phyloP scores from a whole-genome alignment of 2,113 vertebrate species.

The Phoxinus phoxinus region DNA sequence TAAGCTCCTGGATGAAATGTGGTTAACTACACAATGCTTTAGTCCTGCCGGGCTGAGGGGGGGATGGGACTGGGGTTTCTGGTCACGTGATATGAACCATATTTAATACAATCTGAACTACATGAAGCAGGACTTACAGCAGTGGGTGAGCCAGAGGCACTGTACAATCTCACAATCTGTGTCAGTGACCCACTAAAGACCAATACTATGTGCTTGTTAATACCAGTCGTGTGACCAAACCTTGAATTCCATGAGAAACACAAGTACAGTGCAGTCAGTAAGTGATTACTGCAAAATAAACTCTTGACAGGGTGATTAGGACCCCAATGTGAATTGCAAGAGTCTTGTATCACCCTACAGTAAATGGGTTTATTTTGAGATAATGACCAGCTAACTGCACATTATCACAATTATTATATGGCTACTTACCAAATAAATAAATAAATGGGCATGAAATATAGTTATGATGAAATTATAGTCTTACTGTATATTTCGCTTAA shows the following conservation, averaged over 20 bases:
- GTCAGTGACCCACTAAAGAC: conserved; percentile 31
- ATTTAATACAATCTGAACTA: conserved; percentile 26
- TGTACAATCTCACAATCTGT: conserved; percentile 7
- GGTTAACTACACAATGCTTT: conserved; percentile 35
- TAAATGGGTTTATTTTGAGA: conserved; percentile 19
- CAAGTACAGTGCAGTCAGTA: not conserved
- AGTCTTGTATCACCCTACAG: not conserved
- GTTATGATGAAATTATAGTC: not conserved
- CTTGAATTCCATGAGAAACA: not conserved
- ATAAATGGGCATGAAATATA: not conserved
- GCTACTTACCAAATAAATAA: not conserved
- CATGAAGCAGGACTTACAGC: not conserved
- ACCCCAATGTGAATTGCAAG: not conserved
- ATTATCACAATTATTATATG: not conserved
- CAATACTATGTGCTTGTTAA: conserved; percentile 4
- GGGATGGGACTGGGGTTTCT: not conserved
- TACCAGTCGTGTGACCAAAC: not conserved
- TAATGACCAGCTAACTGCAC: not conserved
- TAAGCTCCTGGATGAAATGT: conserved; percentile 21
- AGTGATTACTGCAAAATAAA: not conserved
- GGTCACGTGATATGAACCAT: conserved; percentile 22
- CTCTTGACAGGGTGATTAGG: not conserved
- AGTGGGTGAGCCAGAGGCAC: not conserved
- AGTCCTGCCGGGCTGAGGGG: not conserved
- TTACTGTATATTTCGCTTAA: not conserved